Conservation (phyloP, 2,797 vertebrate genomes). For the Takifugu ocellatus region DNA sequence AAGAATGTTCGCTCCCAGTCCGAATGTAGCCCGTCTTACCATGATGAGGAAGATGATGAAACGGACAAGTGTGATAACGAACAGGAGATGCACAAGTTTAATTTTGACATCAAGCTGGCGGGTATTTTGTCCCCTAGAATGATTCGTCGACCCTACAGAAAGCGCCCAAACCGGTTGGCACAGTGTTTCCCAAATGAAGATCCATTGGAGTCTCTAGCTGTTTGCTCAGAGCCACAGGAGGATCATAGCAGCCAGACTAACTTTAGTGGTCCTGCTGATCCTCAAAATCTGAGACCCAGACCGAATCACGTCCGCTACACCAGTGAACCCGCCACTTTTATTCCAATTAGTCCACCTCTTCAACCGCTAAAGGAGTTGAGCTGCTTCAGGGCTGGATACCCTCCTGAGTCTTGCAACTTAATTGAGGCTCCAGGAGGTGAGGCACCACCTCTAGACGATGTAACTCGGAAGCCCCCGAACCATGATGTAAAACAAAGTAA, state of each 20-base stretch:
- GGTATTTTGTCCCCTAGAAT: conserved; percentile 81
- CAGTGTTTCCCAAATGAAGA: conserved; percentile 73
- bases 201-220: conserved; percentile 57
- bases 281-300: conserved; percentile 49
- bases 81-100: conserved; percentile 61
- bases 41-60: conserved; percentile 46
- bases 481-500: conserved; percentile 82
- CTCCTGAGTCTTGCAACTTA: conserved; percentile 49
- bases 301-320: conserved; percentile 87
- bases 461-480: conserved; percentile 86
- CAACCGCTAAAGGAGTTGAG: conserved; percentile 53
- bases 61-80: conserved; percentile 42
- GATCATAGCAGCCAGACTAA: conserved; percentile 17
- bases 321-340: conserved; percentile 86
- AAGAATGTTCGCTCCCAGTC: conserved; percentile 74
- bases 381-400: conserved; percentile 25
- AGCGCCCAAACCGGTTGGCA: conserved; percentile 78
- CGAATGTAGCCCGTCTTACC: conserved; percentile 56
- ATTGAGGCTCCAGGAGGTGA: conserved; percentile 65
- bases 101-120: conserved; percentile 82
- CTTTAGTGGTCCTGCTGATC: conserved; percentile 41
- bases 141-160: conserved; percentile 83
- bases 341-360: conserved; percentile 78
- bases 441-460: conserved; percentile 84
- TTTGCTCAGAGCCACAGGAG: conserved; percentile 45